These are phyloP conservation scores for Brassicogethes aeneus DNA, from an alignment of 2,888 invertebrate species.

Conservation along the genomic window DNA sequence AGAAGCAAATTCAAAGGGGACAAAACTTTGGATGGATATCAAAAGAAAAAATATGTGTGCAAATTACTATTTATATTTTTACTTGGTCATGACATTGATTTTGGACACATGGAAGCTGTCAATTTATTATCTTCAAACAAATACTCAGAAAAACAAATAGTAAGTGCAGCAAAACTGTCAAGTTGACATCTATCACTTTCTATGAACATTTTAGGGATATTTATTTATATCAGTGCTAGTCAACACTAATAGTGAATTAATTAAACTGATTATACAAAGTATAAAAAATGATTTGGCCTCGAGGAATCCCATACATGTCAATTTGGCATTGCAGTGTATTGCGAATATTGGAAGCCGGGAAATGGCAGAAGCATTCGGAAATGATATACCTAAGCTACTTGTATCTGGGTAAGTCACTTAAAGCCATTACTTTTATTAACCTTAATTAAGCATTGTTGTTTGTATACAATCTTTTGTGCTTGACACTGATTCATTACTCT, in stretches of 20 bases:
- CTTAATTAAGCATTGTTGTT: background rate
- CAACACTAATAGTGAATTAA: slow-evolving; percentile 97
- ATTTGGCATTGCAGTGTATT: slow-evolving; percentile 97
- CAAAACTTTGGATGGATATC: slow-evolving; percentile 99
- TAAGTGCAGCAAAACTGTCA: no score
- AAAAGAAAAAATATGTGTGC: slow-evolving; percentile 99
- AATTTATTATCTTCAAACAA: slow-evolving; percentile 98
- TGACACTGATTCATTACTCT: no score
- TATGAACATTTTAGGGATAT: slow-evolving; percentile 84
- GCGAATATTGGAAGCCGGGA: slow-evolving; percentile 99
- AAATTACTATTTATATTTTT: slow-evolving; percentile 98
- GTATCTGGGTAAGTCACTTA: slow-evolving; percentile 74
- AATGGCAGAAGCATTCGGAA: slow-evolving; percentile 99
- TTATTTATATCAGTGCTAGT: slow-evolving; percentile 99
- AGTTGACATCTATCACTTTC: no score
- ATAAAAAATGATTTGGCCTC: slow-evolving; percentile 97
- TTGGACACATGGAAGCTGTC: slow-evolving; percentile 99
- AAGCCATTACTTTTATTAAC: background rate
- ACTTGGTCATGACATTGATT: slow-evolving; percentile 99
- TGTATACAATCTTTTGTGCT: no score
- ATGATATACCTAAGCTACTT: slow-evolving; percentile 95
- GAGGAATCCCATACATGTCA: slow-evolving; percentile 96
- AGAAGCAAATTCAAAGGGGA: slow-evolving; percentile 99
- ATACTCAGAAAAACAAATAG: slow-evolving; percentile 99
- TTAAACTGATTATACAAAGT: slow-evolving; percentile 97